These are phyloP conservation scores for Lonchura striata DNA, from an alignment of 2,113 vertebrate genomes.

Conservation along the genomic window DNA sequence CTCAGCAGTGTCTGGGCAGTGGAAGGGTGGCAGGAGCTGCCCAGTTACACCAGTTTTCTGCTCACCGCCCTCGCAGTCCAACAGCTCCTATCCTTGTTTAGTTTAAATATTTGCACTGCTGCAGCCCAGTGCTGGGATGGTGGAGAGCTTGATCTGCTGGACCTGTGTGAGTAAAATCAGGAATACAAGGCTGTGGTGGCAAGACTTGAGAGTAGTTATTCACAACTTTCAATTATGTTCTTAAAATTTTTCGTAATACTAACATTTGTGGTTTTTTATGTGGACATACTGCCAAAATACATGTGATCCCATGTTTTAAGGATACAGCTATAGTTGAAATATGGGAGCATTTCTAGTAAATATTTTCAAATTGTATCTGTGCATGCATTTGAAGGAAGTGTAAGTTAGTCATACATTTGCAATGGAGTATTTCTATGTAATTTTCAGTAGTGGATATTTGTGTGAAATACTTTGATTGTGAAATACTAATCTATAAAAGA, in stretches of 20 bases:
- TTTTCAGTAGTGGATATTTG: not conserved
- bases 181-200: not conserved
- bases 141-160: not conserved
- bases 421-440: not conserved
- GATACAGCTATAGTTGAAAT: not conserved
- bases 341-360: not conserved
- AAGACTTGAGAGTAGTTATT: not conserved
- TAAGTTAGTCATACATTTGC: fast-evolving
- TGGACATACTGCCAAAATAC: not conserved
- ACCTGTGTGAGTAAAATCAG: not conserved
- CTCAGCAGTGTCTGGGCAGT: not conserved
- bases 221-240: not conserved
- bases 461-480: not conserved
- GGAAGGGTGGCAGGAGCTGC: not conserved
- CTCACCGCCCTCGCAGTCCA: not conserved
- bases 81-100: not conserved
- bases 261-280: not conserved
- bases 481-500: not conserved
- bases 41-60: not conserved
- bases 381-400: not conserved
- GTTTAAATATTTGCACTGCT: not conserved
- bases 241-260: not conserved
- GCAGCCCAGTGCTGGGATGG: not conserved
- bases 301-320: not conserved
- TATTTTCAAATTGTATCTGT: not conserved